Evolutionary conservation across 1,140 invertebrate species (phyloP).

Genomic region (Apis mellifera): DNA sequence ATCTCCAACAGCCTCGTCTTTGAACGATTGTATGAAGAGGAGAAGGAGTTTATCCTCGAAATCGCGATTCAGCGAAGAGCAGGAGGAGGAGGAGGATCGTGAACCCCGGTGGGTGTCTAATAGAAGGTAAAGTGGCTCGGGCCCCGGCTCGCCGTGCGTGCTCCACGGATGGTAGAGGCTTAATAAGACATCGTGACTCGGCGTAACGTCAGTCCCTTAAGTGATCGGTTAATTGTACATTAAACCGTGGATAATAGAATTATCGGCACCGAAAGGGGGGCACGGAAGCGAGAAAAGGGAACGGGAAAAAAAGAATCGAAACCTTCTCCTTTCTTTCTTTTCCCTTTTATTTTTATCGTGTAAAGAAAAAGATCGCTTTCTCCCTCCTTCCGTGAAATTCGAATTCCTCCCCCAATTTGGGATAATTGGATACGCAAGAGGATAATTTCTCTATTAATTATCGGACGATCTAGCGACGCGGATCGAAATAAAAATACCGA

Average conservation of each 20-base stretch:
- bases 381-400: too few species aligned
- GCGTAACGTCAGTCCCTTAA: constrained; percentile 78
- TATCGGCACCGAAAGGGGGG: constrained; percentile 64
- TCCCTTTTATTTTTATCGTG: too few species aligned
- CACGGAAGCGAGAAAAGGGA: constrained; percentile 11
- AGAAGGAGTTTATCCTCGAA: constrained; percentile 32
- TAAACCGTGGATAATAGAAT: constrained; percentile 81
- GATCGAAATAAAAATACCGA: too few species aligned
- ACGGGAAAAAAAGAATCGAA: constrained; percentile 13
- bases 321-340: too few species aligned
- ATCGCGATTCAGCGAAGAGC: constrained; percentile 45
- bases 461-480: too few species aligned
- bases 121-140: constrained; percentile 1
- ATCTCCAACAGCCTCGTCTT: neutral
- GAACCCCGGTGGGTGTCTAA: constrained; percentile 21
- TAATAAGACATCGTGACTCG: constrained; percentile 81
- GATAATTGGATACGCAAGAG: too few species aligned
- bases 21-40: neutral
- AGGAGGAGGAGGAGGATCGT: constrained; percentile 13
- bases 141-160: constrained; percentile 51
- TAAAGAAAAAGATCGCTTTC: too few species aligned
- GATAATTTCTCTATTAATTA: too few species aligned
- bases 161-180: constrained; percentile 66
- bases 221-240: constrained; percentile 82
- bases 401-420: too few species aligned